Conservation (phyloP, 2,888 invertebrate genomes). For the Tachina grossa region DNA sequence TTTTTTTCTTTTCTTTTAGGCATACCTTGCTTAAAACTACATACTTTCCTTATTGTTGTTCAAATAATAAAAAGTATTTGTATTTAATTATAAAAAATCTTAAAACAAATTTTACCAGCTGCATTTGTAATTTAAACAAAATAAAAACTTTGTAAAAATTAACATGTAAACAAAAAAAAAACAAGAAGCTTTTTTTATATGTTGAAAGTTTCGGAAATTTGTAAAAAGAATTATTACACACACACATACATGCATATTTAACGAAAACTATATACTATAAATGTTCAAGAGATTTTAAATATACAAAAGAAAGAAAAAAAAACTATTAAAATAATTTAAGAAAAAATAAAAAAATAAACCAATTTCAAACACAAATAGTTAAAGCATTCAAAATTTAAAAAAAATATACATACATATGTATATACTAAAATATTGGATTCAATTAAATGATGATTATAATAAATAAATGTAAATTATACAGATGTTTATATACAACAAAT, state of each 20-base stretch:
- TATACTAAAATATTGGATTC: slow-evolving; percentile 51
- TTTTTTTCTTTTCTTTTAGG: not conserved
- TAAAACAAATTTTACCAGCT: slow-evolving; percentile 66
- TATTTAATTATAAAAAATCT: slow-evolving; percentile 4
- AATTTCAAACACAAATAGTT: slow-evolving; percentile 12
- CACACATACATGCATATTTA: slow-evolving; percentile 12
- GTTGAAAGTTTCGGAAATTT: slow-evolving; percentile 59
- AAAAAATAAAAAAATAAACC: slow-evolving; percentile 41
- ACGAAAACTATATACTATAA: slow-evolving; percentile 49
- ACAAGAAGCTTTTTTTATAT: slow-evolving; percentile 62
- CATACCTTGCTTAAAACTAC: not conserved
- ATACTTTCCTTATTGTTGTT: slow-evolving; percentile 31
- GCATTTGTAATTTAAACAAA: slow-evolving; percentile 66
- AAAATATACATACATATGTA: slow-evolving; percentile 13
- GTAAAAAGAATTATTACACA: slow-evolving; percentile 17
- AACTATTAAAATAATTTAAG: slow-evolving; percentile 31
- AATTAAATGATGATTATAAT: slow-evolving; percentile 49
- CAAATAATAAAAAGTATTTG: slow-evolving; percentile 19
- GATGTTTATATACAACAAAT: slow-evolving; percentile 52
- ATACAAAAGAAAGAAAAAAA: slow-evolving; percentile 11
- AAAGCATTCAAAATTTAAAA: slow-evolving; percentile 6
- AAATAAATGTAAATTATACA: slow-evolving; percentile 18
- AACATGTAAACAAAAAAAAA: slow-evolving; percentile 37
- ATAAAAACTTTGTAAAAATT: slow-evolving; percentile 61
- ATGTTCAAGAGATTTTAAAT: slow-evolving; percentile 65